Evolutionary conservation across 2,797 vertebrate genomes (phyloP).

Genomic region (Neomorphus geoffroyi): DNA sequence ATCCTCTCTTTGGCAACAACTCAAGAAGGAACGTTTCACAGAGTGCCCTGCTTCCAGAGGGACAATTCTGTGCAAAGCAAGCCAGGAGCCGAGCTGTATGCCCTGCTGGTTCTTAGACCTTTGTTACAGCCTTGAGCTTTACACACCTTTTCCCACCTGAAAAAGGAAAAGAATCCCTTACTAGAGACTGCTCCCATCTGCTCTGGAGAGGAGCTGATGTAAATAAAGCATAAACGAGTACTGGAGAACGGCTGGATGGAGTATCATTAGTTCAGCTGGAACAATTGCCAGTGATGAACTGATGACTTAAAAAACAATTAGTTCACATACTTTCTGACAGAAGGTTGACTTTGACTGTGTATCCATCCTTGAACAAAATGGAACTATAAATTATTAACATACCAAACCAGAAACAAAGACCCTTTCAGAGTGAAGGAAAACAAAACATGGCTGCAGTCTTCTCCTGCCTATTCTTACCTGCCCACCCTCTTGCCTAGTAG

Average conservation of each 20-base stretch:
- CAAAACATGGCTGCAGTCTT: background rate
- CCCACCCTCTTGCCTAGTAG: too few relatives aligned
- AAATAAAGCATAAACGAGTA: background rate
- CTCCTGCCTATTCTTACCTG: background rate
- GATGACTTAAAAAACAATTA: background rate
- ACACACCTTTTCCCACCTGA: background rate
- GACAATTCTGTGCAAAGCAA: background rate
- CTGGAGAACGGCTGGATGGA: background rate
- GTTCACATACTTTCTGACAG: background rate
- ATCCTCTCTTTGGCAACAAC: background rate
- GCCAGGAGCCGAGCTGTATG: fast-evolving
- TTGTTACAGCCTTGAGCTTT: background rate
- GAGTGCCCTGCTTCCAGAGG: background rate
- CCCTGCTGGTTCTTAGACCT: background rate
- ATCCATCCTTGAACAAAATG: background rate
- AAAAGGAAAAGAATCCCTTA: background rate
- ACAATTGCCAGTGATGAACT: background rate
- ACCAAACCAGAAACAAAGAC: background rate
- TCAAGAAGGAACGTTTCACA: background rate
- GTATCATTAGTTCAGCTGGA: background rate
- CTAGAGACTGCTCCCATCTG: fast-evolving
- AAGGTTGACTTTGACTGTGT: background rate
- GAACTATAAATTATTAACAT: background rate
- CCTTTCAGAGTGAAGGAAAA: background rate
- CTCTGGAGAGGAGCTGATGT: background rate